Evolutionary conservation across 2,797 vertebrate genomes (phyloP), one percentile per base, ranked within the genome.

Genomic region (Cossypha dichroa): DNA sequence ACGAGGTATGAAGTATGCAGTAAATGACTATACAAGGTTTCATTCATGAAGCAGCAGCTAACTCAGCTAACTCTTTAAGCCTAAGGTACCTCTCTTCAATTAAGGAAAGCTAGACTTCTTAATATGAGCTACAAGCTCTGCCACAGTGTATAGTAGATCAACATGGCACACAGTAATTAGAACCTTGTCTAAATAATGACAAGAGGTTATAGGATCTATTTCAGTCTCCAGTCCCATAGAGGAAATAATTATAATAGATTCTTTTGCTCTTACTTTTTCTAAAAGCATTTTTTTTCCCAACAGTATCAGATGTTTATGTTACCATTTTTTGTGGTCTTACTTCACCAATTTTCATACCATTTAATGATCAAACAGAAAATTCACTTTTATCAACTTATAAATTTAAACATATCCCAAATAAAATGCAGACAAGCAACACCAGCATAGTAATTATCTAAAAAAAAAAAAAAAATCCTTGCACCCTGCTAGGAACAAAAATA

Each of bases 321-420:
- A n/a, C n/a, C 9, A 2, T 67, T 93, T 87, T 79, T 90, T 66
- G 60, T 91, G 89, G 82, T 76, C 70, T 96, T 93, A 74, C 68
- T 96, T 94, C 70, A 89, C 58, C 77, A 79, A 96, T 93, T 94
- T 96, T 96, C 93, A 88, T 96, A 76, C 76, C 72, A 75, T 93
- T 92, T 95, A 88, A 92, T 88, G 93, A 97, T 95, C 93, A 97
- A 96, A 96, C 55, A 81, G 59, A 87, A 94, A 95, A 80, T 33
- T 77, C n/a, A 48, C 90, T 97, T 96, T 92, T 95, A 96, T 96
- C 68, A 78, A 88, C 82, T 88, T 94, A 92, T 93, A 94, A 89
- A 96, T 93, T 85, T 96, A 88, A 96, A 88, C 72, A 40, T 86
- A 94, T 91, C 77, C 91, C 84, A 88, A 92, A 97, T 95, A 95